phyloP scores from a whole-genome alignment of 2,888 invertebrate genomes.

The Pachymerium ferrugineum region DNA sequence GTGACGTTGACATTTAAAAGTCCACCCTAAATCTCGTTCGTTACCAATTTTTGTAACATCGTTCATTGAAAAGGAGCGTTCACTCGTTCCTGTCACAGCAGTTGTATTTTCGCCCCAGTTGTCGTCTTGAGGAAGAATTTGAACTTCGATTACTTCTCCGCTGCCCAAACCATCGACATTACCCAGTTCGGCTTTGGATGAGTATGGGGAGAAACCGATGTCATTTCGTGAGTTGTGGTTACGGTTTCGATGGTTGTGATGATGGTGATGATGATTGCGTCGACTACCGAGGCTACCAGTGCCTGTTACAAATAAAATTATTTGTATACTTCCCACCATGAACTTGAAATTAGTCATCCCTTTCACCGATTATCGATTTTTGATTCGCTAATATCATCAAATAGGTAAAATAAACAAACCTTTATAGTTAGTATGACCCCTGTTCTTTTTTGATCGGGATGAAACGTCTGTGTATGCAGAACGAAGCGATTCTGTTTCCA shows the following conservation, averaged over 20 bases:
- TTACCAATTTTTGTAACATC: constrained; percentile 53
- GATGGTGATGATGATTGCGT: constrained; percentile 19
- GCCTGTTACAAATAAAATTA: neutral
- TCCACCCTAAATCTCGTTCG: constrained; percentile 43
- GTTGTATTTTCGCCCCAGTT: constrained; percentile 99
- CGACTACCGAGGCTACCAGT: neutral
- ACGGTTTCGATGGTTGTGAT: constrained; percentile 37
- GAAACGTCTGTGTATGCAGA: neutral
- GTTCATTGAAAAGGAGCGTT: constrained; percentile 89
- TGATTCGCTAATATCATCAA: neutral
- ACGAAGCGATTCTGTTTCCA: neutral
- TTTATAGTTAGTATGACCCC: neutral
- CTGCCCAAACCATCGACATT: neutral
- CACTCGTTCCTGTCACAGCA: constrained; percentile 92
- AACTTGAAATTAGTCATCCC: neutral
- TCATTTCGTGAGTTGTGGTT: constrained; percentile 36
- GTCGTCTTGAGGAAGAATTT: constrained; percentile 87
- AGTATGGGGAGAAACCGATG: neutral
- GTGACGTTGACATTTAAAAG: constrained; percentile 65
- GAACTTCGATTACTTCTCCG: constrained; percentile 83
- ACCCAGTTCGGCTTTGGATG: constrained; percentile 42
- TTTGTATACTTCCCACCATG: neutral
- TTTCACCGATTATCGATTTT: neutral
- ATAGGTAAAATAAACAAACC: neutral
- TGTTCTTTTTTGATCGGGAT: neutral